Conservation (phyloP, 2,113 vertebrate genomes). For the Xenopus laevis region DNA sequence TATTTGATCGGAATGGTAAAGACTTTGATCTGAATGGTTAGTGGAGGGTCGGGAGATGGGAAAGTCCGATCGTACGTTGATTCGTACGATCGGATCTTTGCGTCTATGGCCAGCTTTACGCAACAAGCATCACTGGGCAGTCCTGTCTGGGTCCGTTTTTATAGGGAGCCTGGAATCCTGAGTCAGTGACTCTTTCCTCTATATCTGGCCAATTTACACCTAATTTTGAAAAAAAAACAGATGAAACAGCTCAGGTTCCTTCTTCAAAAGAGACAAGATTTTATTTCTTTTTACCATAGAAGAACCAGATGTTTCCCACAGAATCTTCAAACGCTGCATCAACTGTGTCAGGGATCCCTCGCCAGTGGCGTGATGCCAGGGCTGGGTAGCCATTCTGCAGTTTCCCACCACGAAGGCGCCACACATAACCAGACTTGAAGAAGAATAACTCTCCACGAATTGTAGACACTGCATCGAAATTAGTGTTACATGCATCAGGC, state of each 20-base stretch:
- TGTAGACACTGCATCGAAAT: slow-evolving; percentile 84
- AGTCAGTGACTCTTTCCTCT: background rate
- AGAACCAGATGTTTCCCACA: slow-evolving; percentile 93
- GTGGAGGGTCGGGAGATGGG: no score
- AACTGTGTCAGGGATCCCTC: slow-evolving; percentile 77
- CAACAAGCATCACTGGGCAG: background rate
- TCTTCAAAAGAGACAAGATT: background rate
- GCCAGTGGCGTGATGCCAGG: slow-evolving; percentile 87
- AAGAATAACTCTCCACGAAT: slow-evolving; percentile 97
- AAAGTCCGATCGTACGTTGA: no score
- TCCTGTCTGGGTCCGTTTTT: background rate
- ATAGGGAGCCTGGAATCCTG: background rate
- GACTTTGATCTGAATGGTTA: no score
- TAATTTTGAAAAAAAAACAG: background rate
- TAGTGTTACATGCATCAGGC: slow-evolving; percentile 77
- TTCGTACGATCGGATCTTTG: no score
- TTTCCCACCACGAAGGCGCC: slow-evolving; percentile 78
- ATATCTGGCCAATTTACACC: background rate
- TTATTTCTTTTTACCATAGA: slow-evolving; percentile 73
- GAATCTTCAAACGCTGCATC: slow-evolving; percentile 91
- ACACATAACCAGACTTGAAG: slow-evolving; percentile 84
- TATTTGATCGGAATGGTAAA: no score
- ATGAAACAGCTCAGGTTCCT: background rate
- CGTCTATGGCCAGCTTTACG: no score
- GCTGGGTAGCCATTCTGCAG: slow-evolving; percentile 88